Base-by-base conservation (phyloP, 2,113 vertebrate genomes). In the Tor tambroides region DNA sequence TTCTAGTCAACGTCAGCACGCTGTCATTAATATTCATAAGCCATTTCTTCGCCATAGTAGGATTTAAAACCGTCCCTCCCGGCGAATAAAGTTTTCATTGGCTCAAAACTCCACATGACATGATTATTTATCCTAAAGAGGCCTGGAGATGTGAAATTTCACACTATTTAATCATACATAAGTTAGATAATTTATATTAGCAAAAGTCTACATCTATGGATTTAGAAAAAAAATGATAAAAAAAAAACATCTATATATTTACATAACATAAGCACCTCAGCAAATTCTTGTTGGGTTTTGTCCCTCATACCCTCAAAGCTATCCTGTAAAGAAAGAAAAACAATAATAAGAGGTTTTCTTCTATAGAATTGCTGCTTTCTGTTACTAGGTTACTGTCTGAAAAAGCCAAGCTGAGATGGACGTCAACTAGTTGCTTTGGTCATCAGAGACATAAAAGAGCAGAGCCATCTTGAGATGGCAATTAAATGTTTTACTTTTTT, bases 71-170 rank as follows among this genome's bases (percentile, higher is more conserved):
- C 1, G 15, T 30, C 8, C 41, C n/a, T 51, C 43, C 4, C 0
- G 7, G 75, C 3, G 15, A 43, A 74, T 43, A 74, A 43, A 74
- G 21, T 74, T 41, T n/a, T n/a, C 26, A 91, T 90, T 90, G 88
- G 87, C 76, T 80, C 35, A 85, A 61, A 67, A 83, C 8, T 46
- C 43, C 89, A 91, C 86, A 84, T 85, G 87, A 84, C 74, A 59
- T 4, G 43, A 76, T 15, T 23, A 28, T 30, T n/a, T n/a, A 23
- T 12, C 23, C 9, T 23, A 12, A 41, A 41, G 21, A 41, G 35
- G 69, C 30, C 7, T 35, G 30, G 69, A 4, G 17, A 72, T 72
- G 32, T 38, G 8, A 8, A 23, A 10, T 5, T 2, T 1, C 67
- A 69, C 28, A 30, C 2, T 28, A 12, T 15, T 14, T 28, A 65